A percentile compares a stretch with the other conserved stretches of the same genome.
phyloP scores from a whole-genome alignment of 2,888 invertebrate species.

The Drosophila anomalata region DNA sequence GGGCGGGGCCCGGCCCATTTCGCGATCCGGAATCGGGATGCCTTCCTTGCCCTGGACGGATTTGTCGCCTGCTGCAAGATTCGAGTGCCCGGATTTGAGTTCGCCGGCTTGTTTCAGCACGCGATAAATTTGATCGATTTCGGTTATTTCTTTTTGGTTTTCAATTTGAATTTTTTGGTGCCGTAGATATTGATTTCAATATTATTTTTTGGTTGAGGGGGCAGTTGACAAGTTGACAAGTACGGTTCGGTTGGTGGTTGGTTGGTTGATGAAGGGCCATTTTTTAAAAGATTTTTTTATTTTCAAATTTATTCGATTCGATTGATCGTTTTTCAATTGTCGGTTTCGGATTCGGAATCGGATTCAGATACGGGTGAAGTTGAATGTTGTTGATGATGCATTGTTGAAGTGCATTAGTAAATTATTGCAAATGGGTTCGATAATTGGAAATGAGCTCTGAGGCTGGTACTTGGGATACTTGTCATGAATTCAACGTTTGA shows the following conservation, averaged over 20 bases:
- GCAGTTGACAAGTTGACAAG: slow-evolving; percentile 49
- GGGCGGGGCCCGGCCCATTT: slow-evolving; percentile 43
- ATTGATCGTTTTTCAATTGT: slow-evolving; percentile 39
- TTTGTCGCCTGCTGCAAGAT: slow-evolving; percentile 81
- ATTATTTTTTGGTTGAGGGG: slow-evolving; percentile 1
- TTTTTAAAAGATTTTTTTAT: slow-evolving; percentile 27
- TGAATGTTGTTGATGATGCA: slow-evolving; percentile 63
- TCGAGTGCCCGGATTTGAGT: slow-evolving; percentile 86
- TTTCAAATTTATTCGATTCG: slow-evolving; percentile 37
- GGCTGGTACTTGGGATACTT: slow-evolving; percentile 12
- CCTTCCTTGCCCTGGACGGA: slow-evolving; percentile 76
- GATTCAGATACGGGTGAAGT: slow-evolving; percentile 45
- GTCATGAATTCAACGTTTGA: slow-evolving; percentile 16
- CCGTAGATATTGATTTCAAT: slow-evolving; percentile 46
- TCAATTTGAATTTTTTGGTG: slow-evolving; percentile 87
- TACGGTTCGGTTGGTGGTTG: slow-evolving; percentile 38
- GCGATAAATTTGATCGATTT: slow-evolving; percentile 97
- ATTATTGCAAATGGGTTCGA: slow-evolving; percentile 60
- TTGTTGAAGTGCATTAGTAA: slow-evolving; percentile 74
- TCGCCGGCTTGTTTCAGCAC: slow-evolving; percentile 97
- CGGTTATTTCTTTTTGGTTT: slow-evolving; percentile 84
- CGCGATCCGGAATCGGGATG: slow-evolving; percentile 36
- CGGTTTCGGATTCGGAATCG: slow-evolving; percentile 37
- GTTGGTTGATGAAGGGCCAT: slow-evolving; percentile 34
- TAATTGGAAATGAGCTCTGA: slow-evolving; percentile 38